Evolutionary conservation across 2,113 vertebrate genomes (phyloP).

Genomic region (Ptychochromis oligacanthus): DNA sequence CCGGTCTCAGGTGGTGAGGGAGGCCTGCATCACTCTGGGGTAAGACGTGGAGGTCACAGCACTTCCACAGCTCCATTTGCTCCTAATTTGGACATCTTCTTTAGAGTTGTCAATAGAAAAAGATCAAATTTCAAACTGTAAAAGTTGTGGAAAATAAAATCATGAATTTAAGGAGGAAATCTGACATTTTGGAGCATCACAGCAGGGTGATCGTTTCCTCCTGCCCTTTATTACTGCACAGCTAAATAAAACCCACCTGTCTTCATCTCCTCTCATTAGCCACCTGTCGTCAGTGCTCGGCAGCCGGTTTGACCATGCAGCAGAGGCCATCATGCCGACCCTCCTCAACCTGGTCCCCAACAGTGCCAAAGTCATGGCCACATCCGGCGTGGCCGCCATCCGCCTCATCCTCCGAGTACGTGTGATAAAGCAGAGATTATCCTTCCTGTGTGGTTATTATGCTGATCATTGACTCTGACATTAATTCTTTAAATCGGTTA

Average conservation of each 20-base stretch:
- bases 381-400: constrained; percentile 89
- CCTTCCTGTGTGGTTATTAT: neutral
- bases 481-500: neutral
- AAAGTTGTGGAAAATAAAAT: neutral
- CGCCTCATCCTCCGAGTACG: constrained; percentile 92
- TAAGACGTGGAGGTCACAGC: constrained; percentile 71
- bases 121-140: too few relatives aligned
- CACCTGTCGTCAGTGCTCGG: constrained; percentile 90
- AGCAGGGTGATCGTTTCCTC: neutral
- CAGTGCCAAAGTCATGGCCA: constrained; percentile 95
- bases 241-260: neutral
- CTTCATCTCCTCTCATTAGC: constrained; percentile 65
- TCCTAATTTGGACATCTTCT: neutral
- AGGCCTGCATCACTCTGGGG: constrained; percentile 97
- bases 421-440: neutral
- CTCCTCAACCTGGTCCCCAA: constrained; percentile 94
- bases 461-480: neutral
- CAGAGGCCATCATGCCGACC: constrained; percentile 91
- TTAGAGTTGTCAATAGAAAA: neutral
- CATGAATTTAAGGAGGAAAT: neutral
- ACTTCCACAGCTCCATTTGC: neutral
- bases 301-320: constrained; percentile 93
- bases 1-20: constrained; percentile 94
- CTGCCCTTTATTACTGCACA: neutral
- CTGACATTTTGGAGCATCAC: too few relatives aligned